phyloP scores from a whole-genome alignment of 2,888 invertebrate genomes.

The Lithophane leautieri region DNA sequence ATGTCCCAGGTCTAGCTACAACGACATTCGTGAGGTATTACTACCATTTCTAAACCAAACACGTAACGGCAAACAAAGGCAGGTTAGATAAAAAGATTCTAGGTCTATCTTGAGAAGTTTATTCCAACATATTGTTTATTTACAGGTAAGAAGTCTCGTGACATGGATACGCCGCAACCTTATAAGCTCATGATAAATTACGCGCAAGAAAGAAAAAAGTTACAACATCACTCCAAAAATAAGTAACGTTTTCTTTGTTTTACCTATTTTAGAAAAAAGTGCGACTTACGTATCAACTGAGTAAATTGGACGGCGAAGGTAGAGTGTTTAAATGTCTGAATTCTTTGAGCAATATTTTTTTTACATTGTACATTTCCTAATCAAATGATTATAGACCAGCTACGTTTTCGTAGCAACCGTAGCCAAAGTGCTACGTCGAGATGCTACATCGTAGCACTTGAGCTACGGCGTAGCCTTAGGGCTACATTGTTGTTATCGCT shows the following conservation, averaged over 20 bases:
- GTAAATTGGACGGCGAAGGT: background rate
- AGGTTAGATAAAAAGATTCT: slow-evolving; percentile 10
- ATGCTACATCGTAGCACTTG: slow-evolving; percentile 1
- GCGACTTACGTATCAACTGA: background rate
- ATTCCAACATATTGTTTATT: slow-evolving; percentile 43
- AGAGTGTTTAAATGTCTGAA: background rate
- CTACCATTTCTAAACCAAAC: background rate
- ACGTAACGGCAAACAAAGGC: slow-evolving; percentile 4
- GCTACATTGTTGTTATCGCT: background rate
- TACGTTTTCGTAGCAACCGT: background rate
- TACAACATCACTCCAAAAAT: background rate
- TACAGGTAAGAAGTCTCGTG: slow-evolving; percentile 2
- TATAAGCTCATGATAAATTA: slow-evolving; percentile 19
- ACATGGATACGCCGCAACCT: slow-evolving; percentile 6
- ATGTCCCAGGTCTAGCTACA: background rate
- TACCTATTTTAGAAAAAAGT: background rate
- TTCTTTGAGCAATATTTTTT: background rate
- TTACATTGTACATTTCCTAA: background rate
- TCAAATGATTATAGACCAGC: too few species aligned
- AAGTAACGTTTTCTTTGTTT: background rate
- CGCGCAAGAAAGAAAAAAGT: background rate
- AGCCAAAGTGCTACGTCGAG: background rate
- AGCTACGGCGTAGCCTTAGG: background rate
- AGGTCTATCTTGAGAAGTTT: slow-evolving; percentile 28
- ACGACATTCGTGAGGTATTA: background rate